Evolutionary conservation across 2,113 vertebrate genomes (phyloP).

Genomic region (Ptilorrhoa leucosticta): DNA sequence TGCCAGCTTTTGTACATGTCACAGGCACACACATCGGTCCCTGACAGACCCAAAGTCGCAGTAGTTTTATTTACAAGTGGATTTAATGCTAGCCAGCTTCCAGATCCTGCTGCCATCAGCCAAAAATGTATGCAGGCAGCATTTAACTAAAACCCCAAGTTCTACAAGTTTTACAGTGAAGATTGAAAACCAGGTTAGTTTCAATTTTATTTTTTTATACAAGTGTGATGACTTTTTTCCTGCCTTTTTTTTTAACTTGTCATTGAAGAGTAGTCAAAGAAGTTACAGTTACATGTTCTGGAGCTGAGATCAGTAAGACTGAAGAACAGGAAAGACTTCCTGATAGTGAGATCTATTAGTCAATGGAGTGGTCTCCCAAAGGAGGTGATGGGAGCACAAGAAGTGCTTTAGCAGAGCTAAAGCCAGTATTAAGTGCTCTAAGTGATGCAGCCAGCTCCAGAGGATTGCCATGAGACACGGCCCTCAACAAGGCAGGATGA

Average conservation of each 20-base stretch:
- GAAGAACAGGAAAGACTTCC: constrained; percentile 4
- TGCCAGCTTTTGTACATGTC: neutral
- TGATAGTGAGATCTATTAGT: neutral
- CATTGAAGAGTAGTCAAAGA: neutral
- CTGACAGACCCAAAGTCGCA: neutral
- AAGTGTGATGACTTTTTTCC: neutral
- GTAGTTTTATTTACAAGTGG: neutral
- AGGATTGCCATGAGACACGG: neutral
- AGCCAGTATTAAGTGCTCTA: neutral
- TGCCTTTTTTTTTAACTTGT: neutral
- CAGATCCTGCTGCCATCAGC: neutral
- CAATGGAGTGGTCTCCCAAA: neutral
- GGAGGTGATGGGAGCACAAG: neutral
- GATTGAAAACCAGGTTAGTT: neutral
- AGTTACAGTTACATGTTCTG: neutral
- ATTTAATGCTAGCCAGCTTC: neutral
- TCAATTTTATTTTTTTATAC: neutral
- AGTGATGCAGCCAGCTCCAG: neutral
- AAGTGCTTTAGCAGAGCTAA: constrained; percentile 1
- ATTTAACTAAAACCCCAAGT: neutral
- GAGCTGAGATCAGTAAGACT: neutral
- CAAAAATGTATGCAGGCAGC: neutral
- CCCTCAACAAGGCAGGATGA: neutral
- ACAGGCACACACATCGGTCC: neutral
- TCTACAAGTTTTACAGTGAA: neutral